A percentile compares a stretch with the other conserved stretches of the same genome.
phyloP scores from a whole-genome alignment of 1,140 invertebrate genomes.

The Stegodyphus mimosarum region DNA sequence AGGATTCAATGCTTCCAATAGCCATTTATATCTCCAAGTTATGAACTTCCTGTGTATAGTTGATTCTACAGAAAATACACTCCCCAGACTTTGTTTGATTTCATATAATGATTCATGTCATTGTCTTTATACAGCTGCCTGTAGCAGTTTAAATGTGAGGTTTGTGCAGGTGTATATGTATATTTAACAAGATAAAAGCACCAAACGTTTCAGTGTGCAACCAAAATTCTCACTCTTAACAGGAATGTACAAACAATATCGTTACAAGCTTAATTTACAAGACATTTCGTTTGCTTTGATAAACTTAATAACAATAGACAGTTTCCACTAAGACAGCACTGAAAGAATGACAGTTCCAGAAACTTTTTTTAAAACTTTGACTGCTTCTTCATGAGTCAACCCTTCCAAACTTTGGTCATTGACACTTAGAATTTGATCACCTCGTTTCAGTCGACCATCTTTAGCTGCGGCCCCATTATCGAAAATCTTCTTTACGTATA shows the following conservation, averaged over 20 bases:
- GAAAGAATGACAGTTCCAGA: slow-evolving; percentile 72
- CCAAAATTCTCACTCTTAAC: slow-evolving; percentile 32
- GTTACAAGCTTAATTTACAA: not conserved
- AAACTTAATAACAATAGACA: not conserved
- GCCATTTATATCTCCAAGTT: not conserved
- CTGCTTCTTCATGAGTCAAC: slow-evolving; percentile 75
- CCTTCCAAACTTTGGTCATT: slow-evolving; percentile 76
- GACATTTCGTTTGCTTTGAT: not conserved
- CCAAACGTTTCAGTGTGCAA: slow-evolving; percentile 20
- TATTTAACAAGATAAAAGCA: slow-evolving; percentile 49
- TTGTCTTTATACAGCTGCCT: slow-evolving; percentile 40
- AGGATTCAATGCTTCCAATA: not conserved
- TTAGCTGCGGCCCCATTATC: slow-evolving; percentile 89
- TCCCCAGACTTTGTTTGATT: slow-evolving; percentile 1
- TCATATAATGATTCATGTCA: not conserved
- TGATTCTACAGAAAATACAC: not conserved
- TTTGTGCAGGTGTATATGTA: slow-evolving; percentile 47
- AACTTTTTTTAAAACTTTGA: slow-evolving; percentile 73
- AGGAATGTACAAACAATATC: slow-evolving; percentile 47
- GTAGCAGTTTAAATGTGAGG: slow-evolving; percentile 36
- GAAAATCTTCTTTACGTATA: slow-evolving; percentile 93
- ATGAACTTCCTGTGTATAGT: not conserved
- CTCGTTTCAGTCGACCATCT: slow-evolving; percentile 88
- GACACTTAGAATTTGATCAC: slow-evolving; percentile 90
- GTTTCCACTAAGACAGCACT: slow-evolving; percentile 67